phyloP scores from a whole-genome alignment of 2,113 vertebrate genomes.

The Phalacrocorax carbo region DNA sequence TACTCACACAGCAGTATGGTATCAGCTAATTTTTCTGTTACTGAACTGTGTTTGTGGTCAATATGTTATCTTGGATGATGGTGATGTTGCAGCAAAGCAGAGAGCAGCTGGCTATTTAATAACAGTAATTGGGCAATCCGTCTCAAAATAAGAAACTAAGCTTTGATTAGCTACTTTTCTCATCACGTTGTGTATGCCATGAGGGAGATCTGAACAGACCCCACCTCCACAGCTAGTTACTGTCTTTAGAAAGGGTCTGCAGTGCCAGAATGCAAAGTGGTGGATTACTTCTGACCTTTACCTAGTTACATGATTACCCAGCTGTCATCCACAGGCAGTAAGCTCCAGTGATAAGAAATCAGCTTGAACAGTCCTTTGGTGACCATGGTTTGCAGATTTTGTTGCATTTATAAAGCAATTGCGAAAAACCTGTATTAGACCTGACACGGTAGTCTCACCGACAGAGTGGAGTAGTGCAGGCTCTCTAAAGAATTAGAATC shows the following conservation, averaged over 20 bases:
- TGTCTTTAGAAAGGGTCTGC: background rate
- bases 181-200: too few species aligned
- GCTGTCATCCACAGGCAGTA: background rate
- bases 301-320: background rate
- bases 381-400: background rate
- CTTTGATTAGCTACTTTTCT: background rate
- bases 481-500: background rate
- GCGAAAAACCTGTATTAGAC: background rate
- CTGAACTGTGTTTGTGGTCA: background rate
- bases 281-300: conserved; percentile 42
- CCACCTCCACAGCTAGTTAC: background rate
- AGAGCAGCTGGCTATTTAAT: background rate
- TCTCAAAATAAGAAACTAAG: background rate
- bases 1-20: background rate
- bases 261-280: background rate
- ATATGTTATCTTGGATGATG: background rate
- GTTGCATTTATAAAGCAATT: background rate
- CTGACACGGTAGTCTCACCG: rapidly evolving
- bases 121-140: background rate
- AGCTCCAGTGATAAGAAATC: background rate
- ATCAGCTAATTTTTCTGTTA: background rate
- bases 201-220: background rate
- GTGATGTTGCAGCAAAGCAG: background rate
- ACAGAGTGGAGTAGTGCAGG: background rate
- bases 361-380: background rate